Base-by-base conservation (phyloP, 2,888 invertebrate genomes). In the Parthenolecanium corni region DNA sequence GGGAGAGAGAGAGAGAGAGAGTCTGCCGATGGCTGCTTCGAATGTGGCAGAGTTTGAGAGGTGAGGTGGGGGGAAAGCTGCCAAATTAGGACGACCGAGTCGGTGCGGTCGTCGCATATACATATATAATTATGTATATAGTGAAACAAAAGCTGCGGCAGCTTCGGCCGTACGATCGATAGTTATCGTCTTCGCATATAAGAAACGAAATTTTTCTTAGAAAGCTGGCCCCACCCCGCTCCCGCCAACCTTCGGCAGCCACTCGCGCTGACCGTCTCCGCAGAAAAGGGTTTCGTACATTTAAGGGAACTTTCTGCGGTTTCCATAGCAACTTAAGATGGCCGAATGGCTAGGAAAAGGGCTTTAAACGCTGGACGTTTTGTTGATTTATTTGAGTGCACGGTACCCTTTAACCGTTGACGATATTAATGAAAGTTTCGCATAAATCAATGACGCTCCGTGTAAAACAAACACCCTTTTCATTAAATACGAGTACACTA, bases 291-390 rank as follows among this genome's bases (percentile, higher is more conserved):
- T 58, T 49, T n/a, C n/a, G n/a, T 58, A 31, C 58, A 38, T 49
- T 58, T 58, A 58, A 47, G 58, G 58, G 58, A 58, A 49, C 58
- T 58, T 58, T 58, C 58, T 58, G 58, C 58, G 58, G 58, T 58
- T 58, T 58, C 58, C 58, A 58, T 58, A 58, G 58, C 58, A 58
- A 58, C 58, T 58, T 58, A 58, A 58, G 58, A 58, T 58, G 58
- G 58, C 58, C 58, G 58, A 58, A 47, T 58, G 9, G 58, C 58
- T 58, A 47, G 49, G n/a, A 31, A 31, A 58, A 58, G 58, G 58
- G 58, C 58, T 58, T 49, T 58, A 58, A 58, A 58, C 58, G 47
- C 47, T 31, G 58, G 58, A 49, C 58, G 58, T 58, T 58, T 58
- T 58, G 58, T 58, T 58, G 58, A 58, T 58, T 58, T 58, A 58